Evolutionary conservation across 1,140 invertebrate genomes (phyloP).

Genomic region (Trypoxylus dichotomus): DNA sequence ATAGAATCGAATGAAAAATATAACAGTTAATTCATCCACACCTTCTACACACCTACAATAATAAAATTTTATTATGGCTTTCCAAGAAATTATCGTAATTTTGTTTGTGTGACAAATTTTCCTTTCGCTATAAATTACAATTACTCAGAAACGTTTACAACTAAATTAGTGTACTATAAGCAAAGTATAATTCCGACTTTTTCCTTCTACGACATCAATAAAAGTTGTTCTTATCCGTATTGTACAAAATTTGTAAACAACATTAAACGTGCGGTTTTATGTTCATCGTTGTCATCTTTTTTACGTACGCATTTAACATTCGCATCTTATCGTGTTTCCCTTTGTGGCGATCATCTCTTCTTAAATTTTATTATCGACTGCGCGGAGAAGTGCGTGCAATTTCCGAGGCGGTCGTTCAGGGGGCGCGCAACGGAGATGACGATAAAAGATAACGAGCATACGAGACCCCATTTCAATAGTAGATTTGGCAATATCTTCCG

Average conservation of each 20-base stretch:
- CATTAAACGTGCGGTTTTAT: not conserved
- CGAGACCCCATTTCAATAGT: slow-evolving; percentile 29
- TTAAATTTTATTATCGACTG: slow-evolving; percentile 16
- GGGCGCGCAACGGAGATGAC: not conserved
- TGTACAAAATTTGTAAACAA: not conserved
- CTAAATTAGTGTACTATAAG: too few relatives aligned
- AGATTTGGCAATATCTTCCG: slow-evolving; percentile 30
- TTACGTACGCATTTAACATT: not conserved
- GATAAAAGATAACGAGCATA: slow-evolving; percentile 14
- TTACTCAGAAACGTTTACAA: too few relatives aligned
- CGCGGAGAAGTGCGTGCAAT: not conserved
- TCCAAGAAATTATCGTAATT: not conserved
- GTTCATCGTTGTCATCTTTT: not conserved
- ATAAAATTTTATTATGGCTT: too few relatives aligned
- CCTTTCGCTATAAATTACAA: too few relatives aligned
- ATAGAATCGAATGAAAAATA: too few relatives aligned
- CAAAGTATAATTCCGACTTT: too few relatives aligned
- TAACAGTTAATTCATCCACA: too few relatives aligned
- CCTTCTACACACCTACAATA: too few relatives aligned
- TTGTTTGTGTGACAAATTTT: too few relatives aligned
- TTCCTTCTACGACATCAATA: not conserved
- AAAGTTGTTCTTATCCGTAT: not conserved
- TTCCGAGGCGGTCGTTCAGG: not conserved
- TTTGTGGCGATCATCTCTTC: not conserved
- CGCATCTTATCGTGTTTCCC: not conserved